Evolutionary conservation across 1,140 invertebrate species (phyloP).

Genomic region (Apis dorsata): DNA sequence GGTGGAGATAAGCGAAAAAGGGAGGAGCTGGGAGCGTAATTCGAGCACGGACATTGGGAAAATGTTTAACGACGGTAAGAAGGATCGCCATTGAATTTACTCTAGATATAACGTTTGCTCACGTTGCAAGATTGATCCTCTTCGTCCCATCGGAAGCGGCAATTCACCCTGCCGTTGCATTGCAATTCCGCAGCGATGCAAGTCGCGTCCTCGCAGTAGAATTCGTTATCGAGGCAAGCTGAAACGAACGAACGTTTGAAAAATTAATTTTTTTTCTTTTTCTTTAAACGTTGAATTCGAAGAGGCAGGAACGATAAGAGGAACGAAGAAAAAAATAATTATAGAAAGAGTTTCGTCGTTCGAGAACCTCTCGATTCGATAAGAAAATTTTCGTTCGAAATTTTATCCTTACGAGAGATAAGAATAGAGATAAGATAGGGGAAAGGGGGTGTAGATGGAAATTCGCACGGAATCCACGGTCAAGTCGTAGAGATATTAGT

Average conservation of each 20-base stretch:
- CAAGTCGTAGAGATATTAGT: conserved; percentile 57
- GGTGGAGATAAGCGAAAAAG: too few species aligned
- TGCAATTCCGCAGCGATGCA: conserved; percentile 87
- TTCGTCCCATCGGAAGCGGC: conserved; percentile 92
- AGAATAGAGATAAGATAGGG: too few species aligned
- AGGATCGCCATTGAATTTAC: conserved; percentile 25
- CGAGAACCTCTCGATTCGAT: too few species aligned
- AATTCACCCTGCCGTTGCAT: conserved; percentile 89
- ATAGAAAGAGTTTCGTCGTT: background rate
- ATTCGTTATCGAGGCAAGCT: conserved; percentile 83
- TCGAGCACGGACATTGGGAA: conserved; percentile 18
- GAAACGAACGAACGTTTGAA: conserved; percentile 2
- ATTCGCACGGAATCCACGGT: conserved; percentile 13
- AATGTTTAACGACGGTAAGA: conserved; percentile 18
- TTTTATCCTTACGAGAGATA: conserved; percentile 11
- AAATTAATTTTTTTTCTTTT: too few species aligned
- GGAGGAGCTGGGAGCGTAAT: background rate
- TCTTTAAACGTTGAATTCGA: background rate
- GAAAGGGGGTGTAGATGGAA: background rate
- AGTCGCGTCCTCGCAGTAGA: conserved; percentile 91
- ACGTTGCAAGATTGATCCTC: conserved; percentile 84
- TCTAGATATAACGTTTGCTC: conserved; percentile 25
- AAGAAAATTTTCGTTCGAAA: conserved; percentile 42
- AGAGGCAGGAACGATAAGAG: background rate
- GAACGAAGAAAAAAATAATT: background rate